These are phyloP conservation scores for Lutjanus argentimaculatus DNA, from an alignment of 2,797 vertebrate species.

Conservation along the genomic window DNA sequence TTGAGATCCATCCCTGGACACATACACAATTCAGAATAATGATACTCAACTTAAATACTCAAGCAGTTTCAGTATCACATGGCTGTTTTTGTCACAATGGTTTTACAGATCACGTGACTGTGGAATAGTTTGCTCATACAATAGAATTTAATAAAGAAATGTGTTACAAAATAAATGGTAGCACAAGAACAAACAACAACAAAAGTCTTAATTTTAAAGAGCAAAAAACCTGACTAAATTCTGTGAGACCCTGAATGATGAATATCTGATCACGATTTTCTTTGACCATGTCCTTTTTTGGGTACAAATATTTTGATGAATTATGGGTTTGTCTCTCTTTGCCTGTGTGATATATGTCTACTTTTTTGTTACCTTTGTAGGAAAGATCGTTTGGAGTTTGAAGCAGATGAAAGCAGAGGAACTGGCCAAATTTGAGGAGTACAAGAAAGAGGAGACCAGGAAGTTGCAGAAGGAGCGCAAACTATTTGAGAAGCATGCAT, in stretches of 20 bases:
- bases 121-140: neutral
- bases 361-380: slow-evolving; percentile 71
- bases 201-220: no score
- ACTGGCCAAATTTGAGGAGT: slow-evolving; percentile 90
- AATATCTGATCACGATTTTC: no score
- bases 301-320: neutral
- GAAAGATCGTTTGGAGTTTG: slow-evolving; percentile 91
- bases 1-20: no score
- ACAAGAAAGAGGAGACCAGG: slow-evolving; percentile 91
- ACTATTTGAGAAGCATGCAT: slow-evolving; percentile 93
- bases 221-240: no score
- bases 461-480: slow-evolving; percentile 94
- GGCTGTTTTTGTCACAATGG: no score
- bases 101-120: neutral
- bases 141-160: neutral
- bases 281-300: neutral
- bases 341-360: neutral
- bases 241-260: no score
- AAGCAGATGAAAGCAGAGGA: slow-evolving; percentile 90
- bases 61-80: no score
- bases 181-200: no score
- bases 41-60: no score
- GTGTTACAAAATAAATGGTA: neutral
- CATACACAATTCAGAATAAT: no score
- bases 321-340: neutral